Evolutionary conservation across 2,888 invertebrate species (phyloP), one percentile per base, ranked within the genome.

Genomic region (Dichetophora obliterata): DNA sequence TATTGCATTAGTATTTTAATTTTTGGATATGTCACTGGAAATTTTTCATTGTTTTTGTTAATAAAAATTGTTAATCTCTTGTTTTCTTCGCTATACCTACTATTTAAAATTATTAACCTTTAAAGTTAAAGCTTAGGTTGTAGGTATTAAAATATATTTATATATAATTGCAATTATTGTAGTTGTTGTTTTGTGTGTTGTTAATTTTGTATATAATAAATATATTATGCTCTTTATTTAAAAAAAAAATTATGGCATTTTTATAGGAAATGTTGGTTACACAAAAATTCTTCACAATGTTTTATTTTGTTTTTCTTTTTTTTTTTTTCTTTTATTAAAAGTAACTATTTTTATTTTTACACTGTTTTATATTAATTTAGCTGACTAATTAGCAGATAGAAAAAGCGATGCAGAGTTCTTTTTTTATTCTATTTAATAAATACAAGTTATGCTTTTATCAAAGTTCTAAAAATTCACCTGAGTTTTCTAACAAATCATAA

Each of bases 181-280:
- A 73, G 52, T 54, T 63, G 65, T 63, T 63, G 16, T 65, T 71
- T 19, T 50, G 34, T 73, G 52, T 63, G 19, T 24, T 73, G 34
- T 19, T 59, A 63, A 52, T 52, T 73, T 73, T 50, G 52, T 73
- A 50, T 73, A 61, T 63, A 73, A 59, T 27, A 59, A 27, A 59
- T 22, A 59, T 59, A 22, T 43, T 82, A 50, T 74, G 66, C 63
- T 69, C 73, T 72, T 68, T 76, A 66, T 50, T 69, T 69, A 61
- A 57, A 54, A 70, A 54, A 75, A 69, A 75, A 48, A 59, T 71
- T 76, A 76, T 76, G 76, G 76, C 76, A 76, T 66, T 76, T 72
- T 65, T 69, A 71, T 76, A 76, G 76, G 76, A 76, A 72, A 75
- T 75, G 68, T 75, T 75, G 75, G 75, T 75, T 75, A 48, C 63